Conservation (phyloP, 1,140 invertebrate genomes). For the Panagrolaimus sp. region DNA sequence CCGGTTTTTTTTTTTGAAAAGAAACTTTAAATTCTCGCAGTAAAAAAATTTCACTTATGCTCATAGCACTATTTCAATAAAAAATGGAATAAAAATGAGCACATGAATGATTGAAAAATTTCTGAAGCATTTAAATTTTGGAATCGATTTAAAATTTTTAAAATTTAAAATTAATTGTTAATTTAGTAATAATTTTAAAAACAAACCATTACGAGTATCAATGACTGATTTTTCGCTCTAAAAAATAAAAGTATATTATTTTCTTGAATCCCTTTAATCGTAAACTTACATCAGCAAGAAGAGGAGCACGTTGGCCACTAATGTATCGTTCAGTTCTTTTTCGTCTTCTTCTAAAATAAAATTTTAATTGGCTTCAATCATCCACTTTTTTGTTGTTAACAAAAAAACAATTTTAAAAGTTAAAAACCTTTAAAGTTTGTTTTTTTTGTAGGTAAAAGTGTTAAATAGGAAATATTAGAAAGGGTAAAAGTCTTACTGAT, state of each 20-base stretch:
- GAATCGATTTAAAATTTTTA: too few species aligned
- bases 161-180: too few species aligned
- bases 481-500: conserved; percentile 34
- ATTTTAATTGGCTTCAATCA: conserved; percentile 9
- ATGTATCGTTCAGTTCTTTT: conserved; percentile 26
- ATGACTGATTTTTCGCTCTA: conserved; percentile 26
- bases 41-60: too few species aligned
- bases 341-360: conserved; percentile 25
- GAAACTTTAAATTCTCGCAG: neutral
- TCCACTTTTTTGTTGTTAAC: neutral
- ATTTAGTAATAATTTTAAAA: too few species aligned
- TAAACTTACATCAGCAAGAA: conserved; percentile 22
- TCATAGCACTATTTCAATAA: too few species aligned
- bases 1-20: conserved; percentile 12
- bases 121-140: too few species aligned
- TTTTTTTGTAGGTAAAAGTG: conserved; percentile 5
- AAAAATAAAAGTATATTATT: conserved; percentile 1
- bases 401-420: neutral
- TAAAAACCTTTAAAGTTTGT: too few species aligned
- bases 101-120: too few species aligned
- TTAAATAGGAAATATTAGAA: conserved; percentile 14
- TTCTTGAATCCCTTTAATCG: neutral
- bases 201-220: neutral
- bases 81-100: too few species aligned
- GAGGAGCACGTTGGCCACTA: conserved; percentile 37